Percentiles rank a stretch among this genome's conserved stretches.
Conservation (phyloP, 2,113 vertebrate species). For the Hoplias malabaricus region DNA sequence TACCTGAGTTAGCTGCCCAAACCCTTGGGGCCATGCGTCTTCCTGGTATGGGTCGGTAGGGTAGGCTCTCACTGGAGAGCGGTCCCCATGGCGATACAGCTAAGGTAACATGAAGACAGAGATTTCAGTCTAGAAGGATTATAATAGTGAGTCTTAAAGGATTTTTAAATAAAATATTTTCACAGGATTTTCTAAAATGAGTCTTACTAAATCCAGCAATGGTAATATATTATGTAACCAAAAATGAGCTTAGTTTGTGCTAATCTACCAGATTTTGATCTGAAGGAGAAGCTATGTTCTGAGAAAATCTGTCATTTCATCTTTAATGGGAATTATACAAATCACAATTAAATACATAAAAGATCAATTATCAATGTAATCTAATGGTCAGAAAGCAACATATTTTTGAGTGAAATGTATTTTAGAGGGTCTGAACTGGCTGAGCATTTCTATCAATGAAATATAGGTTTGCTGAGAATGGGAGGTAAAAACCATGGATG, state of each 20-base stretch:
- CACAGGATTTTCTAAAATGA: not conserved
- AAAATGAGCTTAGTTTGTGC: not conserved
- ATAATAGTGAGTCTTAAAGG: not conserved
- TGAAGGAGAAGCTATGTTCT: not conserved
- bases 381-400: too few species aligned
- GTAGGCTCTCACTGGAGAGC: slow-evolving; percentile 85
- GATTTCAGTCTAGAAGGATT: not conserved
- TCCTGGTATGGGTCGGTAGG: slow-evolving; percentile 88
- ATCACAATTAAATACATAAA: not conserved
- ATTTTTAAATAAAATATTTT: not conserved
- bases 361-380: not conserved
- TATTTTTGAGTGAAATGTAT: too few species aligned
- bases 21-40: slow-evolving; percentile 88
- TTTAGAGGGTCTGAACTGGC: too few species aligned
- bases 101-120: slow-evolving; percentile 52
- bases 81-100: slow-evolving; percentile 93
- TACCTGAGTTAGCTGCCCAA: slow-evolving; percentile 92
- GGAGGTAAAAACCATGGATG: too few species aligned
- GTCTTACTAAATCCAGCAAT: not conserved
- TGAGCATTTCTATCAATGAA: too few species aligned
- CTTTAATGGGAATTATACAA: not conserved
- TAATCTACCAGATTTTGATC: too few species aligned
- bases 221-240: not conserved
- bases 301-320: not conserved
- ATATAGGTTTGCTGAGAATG: too few species aligned